Percentiles rank a stretch among this genome's conserved stretches.
Conservation (phyloP, 2,797 vertebrate genomes). For the Anas acuta region DNA sequence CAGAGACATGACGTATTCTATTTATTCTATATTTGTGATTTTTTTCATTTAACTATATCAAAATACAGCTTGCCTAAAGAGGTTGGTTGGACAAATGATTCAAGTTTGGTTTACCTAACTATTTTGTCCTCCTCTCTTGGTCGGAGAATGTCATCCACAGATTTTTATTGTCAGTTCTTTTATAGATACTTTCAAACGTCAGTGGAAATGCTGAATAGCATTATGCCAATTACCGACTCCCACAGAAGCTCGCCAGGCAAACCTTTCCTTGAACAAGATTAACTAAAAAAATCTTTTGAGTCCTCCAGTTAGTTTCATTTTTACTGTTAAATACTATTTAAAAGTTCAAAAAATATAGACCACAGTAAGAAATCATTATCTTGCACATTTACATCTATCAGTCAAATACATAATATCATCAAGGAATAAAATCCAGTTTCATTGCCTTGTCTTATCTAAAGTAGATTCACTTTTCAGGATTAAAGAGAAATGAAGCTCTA, state of each 20-base stretch:
- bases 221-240: not conserved
- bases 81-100: not conserved
- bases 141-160: not conserved
- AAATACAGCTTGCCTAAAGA: not conserved
- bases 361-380: not conserved
- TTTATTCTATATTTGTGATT: not conserved
- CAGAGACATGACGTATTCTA: not conserved
- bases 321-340: not conserved
- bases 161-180: not conserved
- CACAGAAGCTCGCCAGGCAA: not conserved
- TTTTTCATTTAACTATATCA: not conserved
- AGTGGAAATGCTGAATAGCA: not conserved
- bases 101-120: not conserved
- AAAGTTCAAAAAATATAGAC: not conserved
- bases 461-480: not conserved
- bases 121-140: not conserved
- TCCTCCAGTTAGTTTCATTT: not conserved
- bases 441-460: not conserved
- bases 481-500: not conserved
- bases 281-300: not conserved
- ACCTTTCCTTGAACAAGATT: not conserved
- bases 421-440: not conserved
- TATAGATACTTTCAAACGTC: not conserved
- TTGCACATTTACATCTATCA: not conserved
- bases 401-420: not conserved